Evolutionary conservation across 2,113 vertebrate genomes (phyloP).

Genomic region (Pelobates fuscus): DNA sequence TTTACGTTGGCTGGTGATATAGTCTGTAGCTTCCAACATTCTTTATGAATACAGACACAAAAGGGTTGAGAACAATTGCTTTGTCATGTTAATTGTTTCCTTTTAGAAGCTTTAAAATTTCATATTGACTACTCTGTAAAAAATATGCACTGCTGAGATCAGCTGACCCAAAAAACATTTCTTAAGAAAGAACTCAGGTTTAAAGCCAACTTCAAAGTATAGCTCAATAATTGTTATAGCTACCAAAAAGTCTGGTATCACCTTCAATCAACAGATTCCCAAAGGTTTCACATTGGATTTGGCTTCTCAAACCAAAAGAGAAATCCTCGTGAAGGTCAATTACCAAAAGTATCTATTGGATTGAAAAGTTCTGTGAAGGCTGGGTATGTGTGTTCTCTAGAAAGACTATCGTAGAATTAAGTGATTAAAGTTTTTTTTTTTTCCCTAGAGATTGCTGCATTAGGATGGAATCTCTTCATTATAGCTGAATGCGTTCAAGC

Average conservation of each 20-base stretch:
- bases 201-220: neutral
- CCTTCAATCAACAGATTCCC: neutral
- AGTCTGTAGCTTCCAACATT: too few species aligned
- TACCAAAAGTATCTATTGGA: neutral
- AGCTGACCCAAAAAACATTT: neutral
- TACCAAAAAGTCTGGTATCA: neutral
- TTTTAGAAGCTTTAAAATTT: too few species aligned
- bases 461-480: constrained; percentile 1
- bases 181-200: neutral
- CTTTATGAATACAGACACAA: too few species aligned
- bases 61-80: too few species aligned
- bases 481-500: neutral
- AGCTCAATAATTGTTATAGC: neutral
- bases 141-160: too few species aligned
- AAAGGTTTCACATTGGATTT: neutral
- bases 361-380: constrained; percentile 1
- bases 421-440: neutral
- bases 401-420: neutral
- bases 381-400: neutral
- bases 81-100: too few species aligned
- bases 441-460: neutral
- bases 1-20: too few species aligned
- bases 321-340: neutral
- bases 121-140: too few species aligned
- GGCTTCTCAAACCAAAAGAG: neutral